Percentiles rank a stretch among this genome's conserved stretches.
Evolutionary conservation across 2,797 vertebrate genomes (phyloP).

Genomic region (Sphenopsis melanotis): DNA sequence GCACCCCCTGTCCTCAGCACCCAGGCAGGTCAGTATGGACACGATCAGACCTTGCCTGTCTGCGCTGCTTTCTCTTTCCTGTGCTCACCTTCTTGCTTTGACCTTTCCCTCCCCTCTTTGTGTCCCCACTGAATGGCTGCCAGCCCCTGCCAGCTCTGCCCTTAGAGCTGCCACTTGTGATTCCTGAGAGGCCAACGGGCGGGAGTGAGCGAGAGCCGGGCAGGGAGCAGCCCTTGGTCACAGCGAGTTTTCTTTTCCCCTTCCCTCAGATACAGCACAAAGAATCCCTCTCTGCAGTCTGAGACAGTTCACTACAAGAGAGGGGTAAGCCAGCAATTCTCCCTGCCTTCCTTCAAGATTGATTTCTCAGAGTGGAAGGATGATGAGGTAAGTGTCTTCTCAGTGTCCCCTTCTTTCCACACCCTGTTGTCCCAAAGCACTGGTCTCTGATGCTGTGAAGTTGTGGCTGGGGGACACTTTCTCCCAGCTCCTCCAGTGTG

Average conservation of each 20-base stretch:
- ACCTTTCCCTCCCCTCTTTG: neutral
- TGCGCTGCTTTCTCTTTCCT: slow-evolving; percentile 38
- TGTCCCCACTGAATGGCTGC: slow-evolving; percentile 10
- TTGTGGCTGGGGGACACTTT: neutral
- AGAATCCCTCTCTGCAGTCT: slow-evolving; percentile 85
- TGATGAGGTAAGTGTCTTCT: slow-evolving; percentile 84
- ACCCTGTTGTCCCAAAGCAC: neutral
- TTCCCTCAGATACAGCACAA: slow-evolving; percentile 88
- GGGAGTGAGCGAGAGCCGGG: neutral
- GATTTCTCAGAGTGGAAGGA: slow-evolving; percentile 97
- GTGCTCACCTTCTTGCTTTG: slow-evolving; percentile 40
- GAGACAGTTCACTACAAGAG: slow-evolving; percentile 96
- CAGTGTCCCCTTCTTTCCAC: neutral
- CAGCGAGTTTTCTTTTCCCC: neutral
- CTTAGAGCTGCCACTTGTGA: slow-evolving; percentile 33
- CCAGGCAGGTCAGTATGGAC: neutral
- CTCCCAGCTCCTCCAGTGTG: neutral
- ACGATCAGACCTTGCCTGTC: slow-evolving; percentile 5
- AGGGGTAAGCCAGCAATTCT: slow-evolving; percentile 97
- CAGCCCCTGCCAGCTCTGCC: slow-evolving; percentile 45
- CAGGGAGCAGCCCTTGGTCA: neutral
- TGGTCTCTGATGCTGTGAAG: neutral
- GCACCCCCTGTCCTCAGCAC: neutral
- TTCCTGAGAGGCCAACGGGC: neutral
- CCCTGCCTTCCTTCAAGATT: slow-evolving; percentile 95